These are phyloP conservation scores for Eriocheir sinensis DNA, from an alignment of 1,140 invertebrate genomes.

Conservation along the genomic window DNA sequence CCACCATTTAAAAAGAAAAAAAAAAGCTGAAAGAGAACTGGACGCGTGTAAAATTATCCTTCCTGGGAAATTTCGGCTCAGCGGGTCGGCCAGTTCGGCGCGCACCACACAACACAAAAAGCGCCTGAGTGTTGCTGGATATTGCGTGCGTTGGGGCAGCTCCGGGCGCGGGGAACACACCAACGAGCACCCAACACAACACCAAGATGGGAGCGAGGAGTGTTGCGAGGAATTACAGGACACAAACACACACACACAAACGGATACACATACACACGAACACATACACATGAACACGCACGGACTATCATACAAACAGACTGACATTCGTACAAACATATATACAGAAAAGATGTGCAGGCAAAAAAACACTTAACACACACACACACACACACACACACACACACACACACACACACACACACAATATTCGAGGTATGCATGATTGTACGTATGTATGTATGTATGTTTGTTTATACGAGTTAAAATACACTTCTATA, in stretches of 20 bases:
- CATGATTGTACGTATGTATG: no score
- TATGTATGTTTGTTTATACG: no score
- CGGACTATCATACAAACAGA: neutral
- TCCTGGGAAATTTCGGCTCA: neutral
- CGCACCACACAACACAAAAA: neutral
- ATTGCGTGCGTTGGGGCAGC: neutral
- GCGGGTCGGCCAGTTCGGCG: neutral
- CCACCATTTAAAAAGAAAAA: neutral
- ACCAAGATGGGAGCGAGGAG: neutral
- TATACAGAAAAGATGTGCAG: neutral
- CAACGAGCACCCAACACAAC: no score
- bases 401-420: no score
- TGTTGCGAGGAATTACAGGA: neutral
- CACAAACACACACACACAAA: neutral
- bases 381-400: no score
- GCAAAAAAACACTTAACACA: neutral
- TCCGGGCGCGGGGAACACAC: neutral
- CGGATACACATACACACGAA: neutral
- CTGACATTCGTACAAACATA: neutral
- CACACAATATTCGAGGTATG: no score
- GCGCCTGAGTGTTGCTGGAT: neutral
- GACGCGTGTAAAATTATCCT: slow-evolving; percentile 26
- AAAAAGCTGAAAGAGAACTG: neutral
- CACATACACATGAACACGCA: neutral
- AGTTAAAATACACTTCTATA: no score